Evolutionary conservation across 1,140 invertebrate species (phyloP).

Genomic region (Choristoneura fumiferana): DNA sequence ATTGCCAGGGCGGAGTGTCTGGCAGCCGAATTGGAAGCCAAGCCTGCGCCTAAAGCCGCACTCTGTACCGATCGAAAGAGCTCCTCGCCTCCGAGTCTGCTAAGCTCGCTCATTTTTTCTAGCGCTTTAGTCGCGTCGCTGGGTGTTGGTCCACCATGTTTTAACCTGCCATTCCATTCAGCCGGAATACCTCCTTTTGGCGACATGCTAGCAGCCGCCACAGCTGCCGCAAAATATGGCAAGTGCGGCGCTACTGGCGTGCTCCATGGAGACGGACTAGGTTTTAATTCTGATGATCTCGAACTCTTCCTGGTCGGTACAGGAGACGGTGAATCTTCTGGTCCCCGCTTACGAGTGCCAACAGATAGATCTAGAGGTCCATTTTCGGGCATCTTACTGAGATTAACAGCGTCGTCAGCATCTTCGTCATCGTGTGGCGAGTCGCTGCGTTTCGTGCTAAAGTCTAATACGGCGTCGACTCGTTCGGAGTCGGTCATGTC

Average conservation of each 20-base stretch:
- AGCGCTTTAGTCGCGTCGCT: slow-evolving; percentile 91
- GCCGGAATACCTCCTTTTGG: slow-evolving; percentile 82
- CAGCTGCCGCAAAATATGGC: slow-evolving; percentile 90
- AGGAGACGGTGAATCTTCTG: slow-evolving; percentile 82
- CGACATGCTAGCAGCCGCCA: slow-evolving; percentile 86
- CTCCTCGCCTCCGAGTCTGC: slow-evolving; percentile 88
- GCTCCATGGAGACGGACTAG: slow-evolving; percentile 86
- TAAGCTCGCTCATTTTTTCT: slow-evolving; percentile 95
- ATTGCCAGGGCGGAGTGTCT: slow-evolving; percentile 95
- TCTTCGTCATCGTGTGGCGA: slow-evolving; percentile 81
- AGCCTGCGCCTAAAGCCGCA: slow-evolving; percentile 68
- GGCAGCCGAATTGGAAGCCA: slow-evolving; percentile 77
- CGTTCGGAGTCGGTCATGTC: slow-evolving; percentile 79
- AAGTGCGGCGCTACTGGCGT: slow-evolving; percentile 87
- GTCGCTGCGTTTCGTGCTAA: slow-evolving; percentile 83
- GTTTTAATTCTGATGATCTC: slow-evolving; percentile 82
- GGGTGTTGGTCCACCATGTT: slow-evolving; percentile 82
- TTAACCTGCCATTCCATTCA: slow-evolving; percentile 90
- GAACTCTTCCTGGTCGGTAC: slow-evolving; percentile 83
- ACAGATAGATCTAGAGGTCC: slow-evolving; percentile 90
- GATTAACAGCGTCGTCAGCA: slow-evolving; percentile 82
- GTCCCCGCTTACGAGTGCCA: slow-evolving; percentile 84
- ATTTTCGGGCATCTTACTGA: slow-evolving; percentile 84
- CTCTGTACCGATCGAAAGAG: slow-evolving; percentile 82
- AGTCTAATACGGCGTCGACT: slow-evolving; percentile 84